Conservation (phyloP, 2,888 invertebrate genomes). For the Panopea generosa region DNA sequence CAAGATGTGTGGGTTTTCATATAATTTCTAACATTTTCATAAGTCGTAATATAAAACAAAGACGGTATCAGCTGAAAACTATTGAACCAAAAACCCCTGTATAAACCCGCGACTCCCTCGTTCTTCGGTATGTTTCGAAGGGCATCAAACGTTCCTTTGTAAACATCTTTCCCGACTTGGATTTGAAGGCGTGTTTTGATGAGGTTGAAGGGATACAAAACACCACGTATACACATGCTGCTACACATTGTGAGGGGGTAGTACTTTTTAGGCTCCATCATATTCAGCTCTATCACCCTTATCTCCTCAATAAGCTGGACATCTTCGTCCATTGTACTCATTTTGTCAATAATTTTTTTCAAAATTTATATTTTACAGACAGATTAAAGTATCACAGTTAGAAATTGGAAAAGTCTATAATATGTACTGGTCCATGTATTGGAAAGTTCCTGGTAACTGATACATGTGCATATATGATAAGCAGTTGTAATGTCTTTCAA, state of each 20-base stretch:
- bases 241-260: constrained; percentile 96
- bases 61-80: constrained; percentile 89
- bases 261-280: constrained; percentile 98
- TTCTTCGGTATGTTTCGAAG: constrained; percentile 93
- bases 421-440: too few relatives aligned
- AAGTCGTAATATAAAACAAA: constrained; percentile 93
- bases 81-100: constrained; percentile 97
- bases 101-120: constrained; percentile 93
- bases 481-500: too few relatives aligned
- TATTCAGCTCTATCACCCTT: constrained; percentile 96
- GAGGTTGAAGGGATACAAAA: constrained; percentile 96
- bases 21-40: constrained; percentile 95
- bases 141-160: constrained; percentile 93
- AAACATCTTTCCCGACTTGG: constrained; percentile 88
- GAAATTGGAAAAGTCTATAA: too few relatives aligned
- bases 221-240: constrained; percentile 91
- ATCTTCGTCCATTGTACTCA: constrained; percentile 33
- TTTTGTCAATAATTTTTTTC: background rate
- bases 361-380: background rate
- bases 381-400: too few relatives aligned
- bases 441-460: too few relatives aligned
- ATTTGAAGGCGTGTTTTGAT: constrained; percentile 96
- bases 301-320: constrained; percentile 65
- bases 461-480: too few relatives aligned
- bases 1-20: constrained; percentile 86